Percentiles rank a stretch among this genome's conserved stretches.
phyloP scores from a whole-genome alignment of 2,888 invertebrate genomes.

The Pycnomerus fuliginosus region DNA sequence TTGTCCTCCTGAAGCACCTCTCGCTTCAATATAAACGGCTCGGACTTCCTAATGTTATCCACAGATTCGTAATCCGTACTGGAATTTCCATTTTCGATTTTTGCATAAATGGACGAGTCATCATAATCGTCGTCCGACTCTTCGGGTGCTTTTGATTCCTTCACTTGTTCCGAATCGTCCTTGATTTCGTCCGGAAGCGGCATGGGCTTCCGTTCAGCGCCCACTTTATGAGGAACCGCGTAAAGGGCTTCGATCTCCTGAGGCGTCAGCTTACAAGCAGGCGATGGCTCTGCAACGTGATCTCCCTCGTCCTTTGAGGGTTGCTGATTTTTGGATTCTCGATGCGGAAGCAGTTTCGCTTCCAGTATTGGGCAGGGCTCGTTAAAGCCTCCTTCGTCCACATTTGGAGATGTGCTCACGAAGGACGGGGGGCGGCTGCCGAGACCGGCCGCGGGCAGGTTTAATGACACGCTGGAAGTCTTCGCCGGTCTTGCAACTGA shows the following conservation, averaged over 20 bases:
- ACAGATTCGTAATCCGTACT: no score
- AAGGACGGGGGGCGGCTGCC: constrained; percentile 67
- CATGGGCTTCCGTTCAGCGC: constrained; percentile 47
- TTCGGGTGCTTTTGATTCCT: no score
- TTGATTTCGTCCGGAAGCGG: no score
- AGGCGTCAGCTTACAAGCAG: constrained; percentile 32
- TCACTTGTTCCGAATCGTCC: constrained; percentile 24
- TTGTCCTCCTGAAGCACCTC: constrained; percentile 40
- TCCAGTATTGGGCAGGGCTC: constrained; percentile 71
- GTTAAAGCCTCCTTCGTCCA: constrained; percentile 71
- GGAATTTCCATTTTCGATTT: no score
- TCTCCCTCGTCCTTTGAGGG: constrained; percentile 40
- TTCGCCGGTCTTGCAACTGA: constrained; percentile 55
- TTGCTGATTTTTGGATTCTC: constrained; percentile 42
- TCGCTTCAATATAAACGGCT: constrained; percentile 43
- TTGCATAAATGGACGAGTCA: no score
- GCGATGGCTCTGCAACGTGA: constrained; percentile 25
- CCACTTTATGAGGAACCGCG: constrained; percentile 43
- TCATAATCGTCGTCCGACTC: no score
- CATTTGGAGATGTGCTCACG: constrained; percentile 60
- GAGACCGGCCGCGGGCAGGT: constrained; percentile 64
- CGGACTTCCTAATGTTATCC: constrained; percentile 30
- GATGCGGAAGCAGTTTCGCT: constrained; percentile 53
- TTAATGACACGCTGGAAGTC: constrained; percentile 62
- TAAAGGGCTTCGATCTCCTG: constrained; percentile 48